These are phyloP conservation scores for Abscondita cerata DNA, from an alignment of 2,888 invertebrate genomes.

Conservation along the genomic window DNA sequence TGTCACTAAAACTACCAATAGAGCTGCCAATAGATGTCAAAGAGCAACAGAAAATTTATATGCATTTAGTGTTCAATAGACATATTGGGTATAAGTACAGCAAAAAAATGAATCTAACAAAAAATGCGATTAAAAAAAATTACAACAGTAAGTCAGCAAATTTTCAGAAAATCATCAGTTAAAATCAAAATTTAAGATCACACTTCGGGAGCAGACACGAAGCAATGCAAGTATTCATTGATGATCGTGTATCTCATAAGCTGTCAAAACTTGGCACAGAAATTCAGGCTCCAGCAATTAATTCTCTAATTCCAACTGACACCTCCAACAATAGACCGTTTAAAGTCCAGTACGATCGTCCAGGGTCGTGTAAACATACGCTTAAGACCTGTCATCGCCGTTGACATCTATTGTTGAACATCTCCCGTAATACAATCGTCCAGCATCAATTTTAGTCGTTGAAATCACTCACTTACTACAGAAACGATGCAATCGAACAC, in stretches of 20 bases:
- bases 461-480: conserved; percentile 3
- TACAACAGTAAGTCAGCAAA: no score
- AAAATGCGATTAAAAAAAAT: no score
- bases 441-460: conserved; percentile 26
- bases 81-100: no score
- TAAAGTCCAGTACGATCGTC: conserved; percentile 48
- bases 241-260: conserved; percentile 18
- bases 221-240: conserved; percentile 19
- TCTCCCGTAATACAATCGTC: conserved; percentile 39
- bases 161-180: no score
- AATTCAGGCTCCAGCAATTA: conserved; percentile 39
- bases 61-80: no score
- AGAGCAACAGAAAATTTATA: no score
- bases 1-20: no score
- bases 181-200: background rate
- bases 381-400: conserved; percentile 51
- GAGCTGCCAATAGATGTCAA: no score
- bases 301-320: conserved; percentile 45
- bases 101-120: no score
- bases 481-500: conserved; percentile 24
- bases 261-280: conserved; percentile 36
- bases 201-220: background rate
- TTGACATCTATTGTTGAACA: conserved; percentile 51
- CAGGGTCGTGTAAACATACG: conserved; percentile 51
- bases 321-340: conserved; percentile 49